Percentiles rank a stretch among this genome's conserved stretches.
phyloP scores from a whole-genome alignment of 2,113 vertebrate species.

The Calonectris borealis region DNA sequence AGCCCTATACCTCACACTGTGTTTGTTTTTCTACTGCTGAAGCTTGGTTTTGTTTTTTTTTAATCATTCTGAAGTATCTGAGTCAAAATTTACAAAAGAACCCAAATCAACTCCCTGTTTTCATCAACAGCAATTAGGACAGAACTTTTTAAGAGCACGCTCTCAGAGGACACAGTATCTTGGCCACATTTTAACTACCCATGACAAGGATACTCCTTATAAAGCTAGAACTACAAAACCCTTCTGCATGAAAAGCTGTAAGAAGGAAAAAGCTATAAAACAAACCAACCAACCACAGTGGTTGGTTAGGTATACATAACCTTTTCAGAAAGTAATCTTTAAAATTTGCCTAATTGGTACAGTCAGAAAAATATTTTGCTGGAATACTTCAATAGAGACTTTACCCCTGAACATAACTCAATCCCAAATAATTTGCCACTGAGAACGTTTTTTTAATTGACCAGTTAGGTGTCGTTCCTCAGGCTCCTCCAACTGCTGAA shows the following conservation, averaged over 20 bases:
- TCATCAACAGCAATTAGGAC: neutral
- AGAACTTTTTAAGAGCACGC: neutral
- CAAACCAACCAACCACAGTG: neutral
- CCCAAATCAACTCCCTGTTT: neutral
- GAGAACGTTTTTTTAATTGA: neutral
- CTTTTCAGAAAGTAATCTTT: neutral
- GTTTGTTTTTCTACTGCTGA: slow-evolving; percentile 1
- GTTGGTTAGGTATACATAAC: neutral
- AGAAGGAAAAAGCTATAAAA: neutral
- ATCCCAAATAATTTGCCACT: neutral
- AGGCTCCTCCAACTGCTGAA: neutral
- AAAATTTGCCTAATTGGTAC: neutral
- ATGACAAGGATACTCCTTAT: neutral
- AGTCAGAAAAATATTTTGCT: neutral
- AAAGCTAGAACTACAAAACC: neutral
- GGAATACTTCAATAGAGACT: neutral
- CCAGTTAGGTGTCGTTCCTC: neutral
- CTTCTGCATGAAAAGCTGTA: neutral
- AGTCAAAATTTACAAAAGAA: neutral
- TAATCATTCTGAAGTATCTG: neutral
- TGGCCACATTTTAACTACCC: neutral
- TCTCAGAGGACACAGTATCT: neutral
- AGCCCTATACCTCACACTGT: neutral
- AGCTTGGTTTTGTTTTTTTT: neutral
- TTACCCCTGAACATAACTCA: neutral